These are phyloP conservation scores for Manis crassicaudata DNA, from an alignment of 2,797 vertebrate genomes.

Conservation along the genomic window DNA sequence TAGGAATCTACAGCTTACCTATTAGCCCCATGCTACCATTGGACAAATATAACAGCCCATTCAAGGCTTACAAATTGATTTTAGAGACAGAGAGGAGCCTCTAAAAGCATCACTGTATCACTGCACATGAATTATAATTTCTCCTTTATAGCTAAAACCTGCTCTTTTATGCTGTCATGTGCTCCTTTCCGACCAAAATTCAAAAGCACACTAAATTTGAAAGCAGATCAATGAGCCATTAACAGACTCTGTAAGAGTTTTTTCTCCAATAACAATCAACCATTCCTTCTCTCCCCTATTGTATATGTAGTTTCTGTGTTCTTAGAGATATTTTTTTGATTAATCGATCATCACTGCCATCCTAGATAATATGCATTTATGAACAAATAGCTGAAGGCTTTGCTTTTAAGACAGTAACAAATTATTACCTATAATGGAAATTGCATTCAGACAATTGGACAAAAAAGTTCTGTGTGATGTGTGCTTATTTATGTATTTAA, in stretches of 20 bases:
- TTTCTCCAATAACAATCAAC: constrained; percentile 82
- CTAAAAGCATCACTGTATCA: constrained; percentile 78
- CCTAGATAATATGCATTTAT: constrained; percentile 77
- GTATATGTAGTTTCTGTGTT: constrained; percentile 74
- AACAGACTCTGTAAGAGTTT: constrained; percentile 77
- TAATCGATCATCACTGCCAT: constrained; percentile 84
- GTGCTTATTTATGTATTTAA: constrained; percentile 23
- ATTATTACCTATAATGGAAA: constrained; percentile 78
- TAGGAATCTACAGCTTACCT: constrained; percentile 44
- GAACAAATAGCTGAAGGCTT: constrained; percentile 80
- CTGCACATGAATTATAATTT: constrained; percentile 79
- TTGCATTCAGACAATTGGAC: not conserved
- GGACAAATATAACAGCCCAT: constrained; percentile 70
- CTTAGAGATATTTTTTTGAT: constrained; percentile 82
- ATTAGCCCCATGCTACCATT: constrained; percentile 43
- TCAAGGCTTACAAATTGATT: constrained; percentile 51
- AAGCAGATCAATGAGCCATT: constrained; percentile 86
- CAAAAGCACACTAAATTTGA: constrained; percentile 82
- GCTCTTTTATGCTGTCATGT: constrained; percentile 73
- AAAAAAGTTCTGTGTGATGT: constrained; percentile 52
- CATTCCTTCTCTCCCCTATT: constrained; percentile 72
- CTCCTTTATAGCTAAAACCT: constrained; percentile 80
- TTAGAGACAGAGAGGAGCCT: constrained; percentile 53
- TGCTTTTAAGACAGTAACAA: constrained; percentile 80
- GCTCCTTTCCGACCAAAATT: constrained; percentile 74